A percentile compares a stretch with the other conserved stretches of the same genome.
phyloP scores from a whole-genome alignment of 2,797 vertebrate species.

The Chaetodon trifasciatus region DNA sequence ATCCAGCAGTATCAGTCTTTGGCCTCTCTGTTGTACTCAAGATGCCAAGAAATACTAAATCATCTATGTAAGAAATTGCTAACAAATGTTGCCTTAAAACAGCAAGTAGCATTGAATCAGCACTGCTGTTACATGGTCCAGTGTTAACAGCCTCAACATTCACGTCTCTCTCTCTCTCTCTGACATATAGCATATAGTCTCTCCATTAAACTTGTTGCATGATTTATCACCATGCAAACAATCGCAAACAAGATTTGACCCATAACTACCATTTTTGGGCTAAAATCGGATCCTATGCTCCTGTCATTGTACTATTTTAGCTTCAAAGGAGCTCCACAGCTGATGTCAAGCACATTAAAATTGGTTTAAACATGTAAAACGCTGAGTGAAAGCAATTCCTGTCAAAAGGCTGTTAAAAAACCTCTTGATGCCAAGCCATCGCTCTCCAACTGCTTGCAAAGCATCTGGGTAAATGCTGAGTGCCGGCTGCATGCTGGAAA shows the following conservation, averaged over 20 bases:
- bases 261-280: conserved; percentile 25
- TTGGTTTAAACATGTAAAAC: conserved; percentile 38
- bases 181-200: conserved; percentile 44
- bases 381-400: conserved; percentile 49
- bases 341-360: conserved; percentile 29
- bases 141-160: conserved; percentile 45
- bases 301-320: conserved; percentile 12
- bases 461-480: conserved; percentile 42
- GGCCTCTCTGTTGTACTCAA: conserved; percentile 34
- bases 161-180: conserved; percentile 16
- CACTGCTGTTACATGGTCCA: conserved; percentile 14
- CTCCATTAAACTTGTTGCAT: conserved; percentile 47
- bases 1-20: conserved; percentile 56
- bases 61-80: conserved; percentile 70
- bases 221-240: conserved; percentile 22
- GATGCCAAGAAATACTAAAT: conserved; percentile 72
- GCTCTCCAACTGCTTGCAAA: conserved; percentile 45
- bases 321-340: conserved; percentile 7
- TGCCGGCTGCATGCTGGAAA: conserved; percentile 35
- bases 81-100: conserved; percentile 73
- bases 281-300: conserved; percentile 29
- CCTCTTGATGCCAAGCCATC: conserved; percentile 44
- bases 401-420: conserved; percentile 54
- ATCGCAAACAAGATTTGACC: conserved; percentile 53
- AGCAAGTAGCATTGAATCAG: conserved; percentile 23